A percentile compares a stretch with the other conserved stretches of the same genome.
These are phyloP conservation scores for Myanophis thanlyinensis DNA, from an alignment of 2,113 vertebrate species.

Conservation along the genomic window DNA sequence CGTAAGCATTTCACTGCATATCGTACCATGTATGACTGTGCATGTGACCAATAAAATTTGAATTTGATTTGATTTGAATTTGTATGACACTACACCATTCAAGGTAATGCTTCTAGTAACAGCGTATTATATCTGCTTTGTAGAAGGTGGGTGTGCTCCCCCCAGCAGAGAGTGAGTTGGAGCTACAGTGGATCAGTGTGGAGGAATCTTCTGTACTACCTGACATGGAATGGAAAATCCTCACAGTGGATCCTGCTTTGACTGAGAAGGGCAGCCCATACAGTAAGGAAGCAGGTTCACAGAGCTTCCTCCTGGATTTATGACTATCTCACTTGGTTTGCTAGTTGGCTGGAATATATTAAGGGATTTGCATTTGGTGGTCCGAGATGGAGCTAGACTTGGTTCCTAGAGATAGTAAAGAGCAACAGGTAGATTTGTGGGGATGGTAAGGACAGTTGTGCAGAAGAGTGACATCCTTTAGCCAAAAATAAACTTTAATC, in stretches of 20 bases:
- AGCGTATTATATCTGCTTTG: not conserved
- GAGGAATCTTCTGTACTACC: constrained; percentile 62
- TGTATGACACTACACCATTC: not conserved
- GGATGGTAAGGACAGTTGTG: not conserved
- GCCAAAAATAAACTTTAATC: not conserved
- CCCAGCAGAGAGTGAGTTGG: constrained; percentile 25
- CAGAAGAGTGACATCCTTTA: not conserved
- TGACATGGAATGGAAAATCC: constrained; percentile 72
- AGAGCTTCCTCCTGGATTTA: not conserved
- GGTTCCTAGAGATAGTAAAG: not conserved
- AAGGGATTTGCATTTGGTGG: not conserved
- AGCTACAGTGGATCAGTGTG: constrained; percentile 66
- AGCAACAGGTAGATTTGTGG: not conserved
- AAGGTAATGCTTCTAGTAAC: not conserved
- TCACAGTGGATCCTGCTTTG: constrained; percentile 65
- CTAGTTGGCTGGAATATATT: not conserved
- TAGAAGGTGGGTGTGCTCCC: constrained; percentile 76
- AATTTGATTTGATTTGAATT: too few relatives aligned
- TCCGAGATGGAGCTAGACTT: not conserved
- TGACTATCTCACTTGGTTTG: not conserved
- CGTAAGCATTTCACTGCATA: too few relatives aligned
- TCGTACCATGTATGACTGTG: too few relatives aligned
- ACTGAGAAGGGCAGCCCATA: constrained; percentile 70
- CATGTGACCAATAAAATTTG: too few relatives aligned
- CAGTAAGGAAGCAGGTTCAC: constrained; percentile 56